A percentile compares a stretch with the other conserved stretches of the same genome.
Evolutionary conservation across 2,797 vertebrate genomes (phyloP).

Genomic region (Numenius phaeopus): DNA sequence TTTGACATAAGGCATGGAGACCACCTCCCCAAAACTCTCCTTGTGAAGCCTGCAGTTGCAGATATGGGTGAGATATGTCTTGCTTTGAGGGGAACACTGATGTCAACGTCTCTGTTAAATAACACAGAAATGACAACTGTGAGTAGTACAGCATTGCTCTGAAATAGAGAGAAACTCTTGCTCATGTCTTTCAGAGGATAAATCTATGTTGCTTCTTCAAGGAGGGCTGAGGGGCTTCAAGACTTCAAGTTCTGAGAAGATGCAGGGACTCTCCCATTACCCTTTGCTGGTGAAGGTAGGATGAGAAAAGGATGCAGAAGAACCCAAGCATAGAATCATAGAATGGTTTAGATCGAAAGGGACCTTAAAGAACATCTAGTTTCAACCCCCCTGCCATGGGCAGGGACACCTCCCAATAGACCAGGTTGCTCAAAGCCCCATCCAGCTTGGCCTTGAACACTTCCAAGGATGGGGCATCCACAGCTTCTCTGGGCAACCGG

Average conservation of each 20-base stretch:
- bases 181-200: background rate
- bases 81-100: background rate
- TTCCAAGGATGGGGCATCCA: background rate
- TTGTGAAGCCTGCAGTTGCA: background rate
- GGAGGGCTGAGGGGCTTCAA: fast-evolving
- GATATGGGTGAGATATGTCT: fast-evolving
- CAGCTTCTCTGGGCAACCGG: background rate
- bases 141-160: background rate
- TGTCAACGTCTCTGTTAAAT: background rate
- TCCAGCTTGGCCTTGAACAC: background rate
- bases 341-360: background rate
- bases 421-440: background rate
- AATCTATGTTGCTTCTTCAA: background rate
- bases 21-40: background rate
- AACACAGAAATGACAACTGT: background rate
- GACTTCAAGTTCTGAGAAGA: background rate
- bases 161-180: background rate
- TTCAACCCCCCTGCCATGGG: background rate
- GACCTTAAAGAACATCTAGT: background rate
- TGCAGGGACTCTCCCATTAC: background rate
- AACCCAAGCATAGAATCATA: background rate
- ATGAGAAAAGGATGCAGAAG: background rate
- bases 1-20: background rate
- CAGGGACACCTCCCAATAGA: background rate
- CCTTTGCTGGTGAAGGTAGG: background rate